Conservation (phyloP, 1,140 invertebrate species). For the Aphidius gifuensis region DNA sequence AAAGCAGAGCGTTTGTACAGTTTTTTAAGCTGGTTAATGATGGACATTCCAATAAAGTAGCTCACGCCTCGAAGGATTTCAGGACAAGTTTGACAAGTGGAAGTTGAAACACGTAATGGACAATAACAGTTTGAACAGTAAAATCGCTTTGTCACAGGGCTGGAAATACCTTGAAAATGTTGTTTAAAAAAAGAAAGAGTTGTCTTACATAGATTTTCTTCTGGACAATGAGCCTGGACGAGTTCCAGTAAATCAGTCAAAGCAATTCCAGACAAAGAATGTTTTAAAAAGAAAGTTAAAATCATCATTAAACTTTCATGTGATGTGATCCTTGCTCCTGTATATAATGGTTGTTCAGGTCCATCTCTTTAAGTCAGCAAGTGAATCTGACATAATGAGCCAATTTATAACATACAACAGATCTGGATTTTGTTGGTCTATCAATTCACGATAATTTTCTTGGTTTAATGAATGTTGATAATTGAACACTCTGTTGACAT, state of each 20-base stretch:
- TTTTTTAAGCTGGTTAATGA: slow-evolving; percentile 2
- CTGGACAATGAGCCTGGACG: slow-evolving; percentile 2
- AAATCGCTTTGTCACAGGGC: slow-evolving; percentile 5
- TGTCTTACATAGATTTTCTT: slow-evolving; percentile 7
- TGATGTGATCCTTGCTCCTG: slow-evolving; percentile 10
- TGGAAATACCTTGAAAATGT: slow-evolving; percentile 14
- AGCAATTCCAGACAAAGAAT: slow-evolving; percentile 13
- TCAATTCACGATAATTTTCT: too few relatives aligned
- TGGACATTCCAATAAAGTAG: slow-evolving; percentile 21
- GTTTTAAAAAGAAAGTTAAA: slow-evolving; percentile 11
- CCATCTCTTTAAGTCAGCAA: too few relatives aligned
- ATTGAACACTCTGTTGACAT: too few relatives aligned
- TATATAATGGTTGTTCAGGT: slow-evolving; percentile 15
- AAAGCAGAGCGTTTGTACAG: slow-evolving; percentile 13
- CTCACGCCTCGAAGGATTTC: background rate
- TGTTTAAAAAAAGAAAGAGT: slow-evolving; percentile 17
- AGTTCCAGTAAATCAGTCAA: slow-evolving; percentile 11
- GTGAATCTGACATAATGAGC: too few relatives aligned
- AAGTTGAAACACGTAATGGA: background rate
- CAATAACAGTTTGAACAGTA: slow-evolving; percentile 17
- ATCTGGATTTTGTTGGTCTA: too few relatives aligned
- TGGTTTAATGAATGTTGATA: too few relatives aligned
- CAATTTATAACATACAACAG: too few relatives aligned
- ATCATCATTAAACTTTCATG: slow-evolving; percentile 15
- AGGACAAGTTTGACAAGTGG: background rate